Evolutionary conservation across 92 coral and sea anemone species (phyloP).

Genomic region (Heliopora coerulea): DNA sequence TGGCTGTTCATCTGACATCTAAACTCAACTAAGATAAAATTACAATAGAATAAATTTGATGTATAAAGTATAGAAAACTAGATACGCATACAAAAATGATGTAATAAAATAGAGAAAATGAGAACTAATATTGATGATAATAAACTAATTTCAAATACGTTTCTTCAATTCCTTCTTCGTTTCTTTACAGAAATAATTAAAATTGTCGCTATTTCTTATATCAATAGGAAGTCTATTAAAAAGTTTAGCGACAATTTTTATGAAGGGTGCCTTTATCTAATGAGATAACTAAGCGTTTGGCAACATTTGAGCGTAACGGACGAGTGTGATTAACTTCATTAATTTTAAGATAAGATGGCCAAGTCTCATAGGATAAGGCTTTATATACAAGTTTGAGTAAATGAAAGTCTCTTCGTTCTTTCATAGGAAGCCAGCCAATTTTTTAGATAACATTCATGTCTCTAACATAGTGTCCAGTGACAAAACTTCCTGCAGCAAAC

Average conservation of each 20-base stretch:
- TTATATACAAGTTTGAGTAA: constrained; percentile 39
- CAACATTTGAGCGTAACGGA: neutral
- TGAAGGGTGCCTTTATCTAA: neutral
- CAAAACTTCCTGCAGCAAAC: constrained; percentile 51
- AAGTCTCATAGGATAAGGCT: constrained; percentile 9
- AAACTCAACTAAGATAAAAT: neutral
- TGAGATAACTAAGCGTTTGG: neutral
- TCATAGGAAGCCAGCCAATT: constrained; percentile 47
- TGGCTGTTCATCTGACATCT: constrained; percentile 8
- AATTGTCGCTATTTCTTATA: neutral
- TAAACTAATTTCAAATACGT: neutral
- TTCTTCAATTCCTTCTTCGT: neutral
- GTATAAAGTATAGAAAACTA: no score
- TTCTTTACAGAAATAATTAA: neutral
- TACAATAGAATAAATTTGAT: no score
- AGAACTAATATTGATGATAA: no score
- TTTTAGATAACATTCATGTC: constrained; percentile 10
- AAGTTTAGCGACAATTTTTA: neutral
- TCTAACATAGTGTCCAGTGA: constrained; percentile 41
- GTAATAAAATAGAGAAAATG: no score
- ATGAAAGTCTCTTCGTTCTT: constrained; percentile 39
- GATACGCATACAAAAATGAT: no score
- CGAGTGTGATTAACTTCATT: constrained; percentile 1
- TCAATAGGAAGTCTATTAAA: neutral
- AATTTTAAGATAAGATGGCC: constrained; percentile 42